Conservation (phyloP, 2,797 vertebrate genomes). For the Bovichtus variegatus region DNA sequence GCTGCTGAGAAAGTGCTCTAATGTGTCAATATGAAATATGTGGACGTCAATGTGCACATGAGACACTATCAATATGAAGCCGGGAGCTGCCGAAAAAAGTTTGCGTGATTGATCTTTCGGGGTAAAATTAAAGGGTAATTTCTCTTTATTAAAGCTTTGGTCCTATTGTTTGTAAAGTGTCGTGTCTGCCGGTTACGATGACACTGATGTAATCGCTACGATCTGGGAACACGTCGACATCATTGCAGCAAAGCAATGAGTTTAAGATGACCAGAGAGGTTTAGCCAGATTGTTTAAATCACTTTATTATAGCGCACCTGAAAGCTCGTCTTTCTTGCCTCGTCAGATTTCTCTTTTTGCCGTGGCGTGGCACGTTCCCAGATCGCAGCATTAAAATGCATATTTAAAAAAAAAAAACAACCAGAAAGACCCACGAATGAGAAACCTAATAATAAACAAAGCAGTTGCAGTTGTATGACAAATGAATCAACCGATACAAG, state of each 20-base stretch:
- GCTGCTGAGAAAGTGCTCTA: constrained; percentile 14
- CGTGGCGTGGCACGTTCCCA: no score
- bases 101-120: background rate
- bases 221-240: background rate
- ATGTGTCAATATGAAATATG: constrained; percentile 29
- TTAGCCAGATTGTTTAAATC: background rate
- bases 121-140: background rate
- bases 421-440: no score
- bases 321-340: no score
- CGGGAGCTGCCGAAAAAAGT: constrained; percentile 12
- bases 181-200: background rate
- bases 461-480: no score
- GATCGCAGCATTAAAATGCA: no score
- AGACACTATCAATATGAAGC: constrained; percentile 1
- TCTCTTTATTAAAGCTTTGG: background rate
- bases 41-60: background rate
- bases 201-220: background rate
- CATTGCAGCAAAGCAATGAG: background rate
- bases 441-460: no score
- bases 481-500: no score
- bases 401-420: no score
- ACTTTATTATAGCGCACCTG: no score
- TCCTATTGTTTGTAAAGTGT: background rate
- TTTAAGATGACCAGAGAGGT: no score
- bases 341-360: no score